Percentiles rank a stretch among this genome's conserved stretches.
Evolutionary conservation across 2,888 invertebrate genomes (phyloP).

Genomic region (Drosophila imparisetae): DNA sequence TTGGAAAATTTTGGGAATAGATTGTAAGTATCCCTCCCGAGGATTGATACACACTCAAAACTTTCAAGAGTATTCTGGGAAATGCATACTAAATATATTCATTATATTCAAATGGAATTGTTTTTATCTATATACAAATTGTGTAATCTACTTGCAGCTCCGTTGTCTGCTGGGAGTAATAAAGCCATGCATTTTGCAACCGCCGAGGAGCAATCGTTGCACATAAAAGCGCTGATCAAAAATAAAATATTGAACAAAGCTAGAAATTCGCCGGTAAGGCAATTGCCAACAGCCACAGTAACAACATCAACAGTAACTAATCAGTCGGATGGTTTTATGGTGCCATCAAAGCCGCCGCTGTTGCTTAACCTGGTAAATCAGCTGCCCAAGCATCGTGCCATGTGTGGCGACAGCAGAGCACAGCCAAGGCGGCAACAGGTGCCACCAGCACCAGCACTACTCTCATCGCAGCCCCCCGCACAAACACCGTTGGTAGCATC

Average conservation of each 20-base stretch:
- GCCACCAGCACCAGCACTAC: background rate
- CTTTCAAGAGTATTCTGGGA: background rate
- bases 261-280: background rate
- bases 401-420: conserved; percentile 13
- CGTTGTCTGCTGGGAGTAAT: conserved; percentile 9
- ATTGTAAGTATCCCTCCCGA: background rate
- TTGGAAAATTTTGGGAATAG: background rate
- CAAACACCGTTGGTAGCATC: background rate
- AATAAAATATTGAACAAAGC: conserved; percentile 62
- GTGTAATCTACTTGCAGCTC: conserved; percentile 23
- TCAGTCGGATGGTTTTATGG: conserved; percentile 11
- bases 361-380: conserved; percentile 62
- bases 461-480: background rate
- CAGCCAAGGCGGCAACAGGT: conserved; percentile 3
- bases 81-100: background rate
- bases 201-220: conserved; percentile 26
- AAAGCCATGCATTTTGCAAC: conserved; percentile 7
- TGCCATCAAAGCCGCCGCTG: conserved; percentile 43
- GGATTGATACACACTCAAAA: background rate
- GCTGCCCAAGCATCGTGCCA: conserved; percentile 54
- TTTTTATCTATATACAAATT: background rate
- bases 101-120: background rate
- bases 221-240: conserved; percentile 60
- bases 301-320: background rate
- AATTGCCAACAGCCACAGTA: conserved; percentile 10